Evolutionary conservation across 1,140 invertebrate species (phyloP).

Genomic region (Acromyrmex heyeri): DNA sequence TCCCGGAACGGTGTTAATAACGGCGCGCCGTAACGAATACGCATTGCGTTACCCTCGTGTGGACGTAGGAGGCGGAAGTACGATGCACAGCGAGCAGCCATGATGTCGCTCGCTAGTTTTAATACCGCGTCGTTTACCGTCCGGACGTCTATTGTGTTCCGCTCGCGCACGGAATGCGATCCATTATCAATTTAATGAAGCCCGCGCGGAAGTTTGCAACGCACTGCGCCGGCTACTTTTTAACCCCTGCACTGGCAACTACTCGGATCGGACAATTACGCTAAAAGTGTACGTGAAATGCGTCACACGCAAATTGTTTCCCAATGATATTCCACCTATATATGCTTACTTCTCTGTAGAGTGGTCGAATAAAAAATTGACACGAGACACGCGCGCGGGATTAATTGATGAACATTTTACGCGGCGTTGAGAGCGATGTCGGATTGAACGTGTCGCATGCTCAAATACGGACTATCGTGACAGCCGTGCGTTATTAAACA

Average conservation of each 20-base stretch:
- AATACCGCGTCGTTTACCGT: slow-evolving; percentile 34
- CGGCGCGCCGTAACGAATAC: slow-evolving; percentile 39
- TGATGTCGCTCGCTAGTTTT: slow-evolving; percentile 49
- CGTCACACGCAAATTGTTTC: slow-evolving; percentile 36
- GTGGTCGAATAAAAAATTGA: slow-evolving; percentile 27
- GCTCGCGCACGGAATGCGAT: slow-evolving; percentile 31
- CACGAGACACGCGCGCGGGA: slow-evolving; percentile 6
- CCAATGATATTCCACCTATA: neutral
- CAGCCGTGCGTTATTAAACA: slow-evolving; percentile 33
- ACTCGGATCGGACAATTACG: neutral
- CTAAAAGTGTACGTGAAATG: slow-evolving; percentile 33
- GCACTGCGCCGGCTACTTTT: slow-evolving; percentile 29
- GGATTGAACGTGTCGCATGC: neutral
- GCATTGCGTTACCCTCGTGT: slow-evolving; percentile 7
- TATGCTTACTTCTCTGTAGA: neutral
- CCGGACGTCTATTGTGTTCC: slow-evolving; percentile 40
- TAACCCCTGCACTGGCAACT: slow-evolving; percentile 4
- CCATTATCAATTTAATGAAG: slow-evolving; percentile 66
- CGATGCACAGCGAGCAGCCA: neutral
- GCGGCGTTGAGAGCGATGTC: neutral
- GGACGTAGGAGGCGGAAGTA: neutral
- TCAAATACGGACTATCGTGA: slow-evolving; percentile 7
- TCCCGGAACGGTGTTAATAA: slow-evolving; percentile 14
- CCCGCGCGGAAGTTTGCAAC: neutral
- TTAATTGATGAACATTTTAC: slow-evolving; percentile 42